Conservation (phyloP, 2,113 vertebrate genomes). For the Corydoras sp. region DNA sequence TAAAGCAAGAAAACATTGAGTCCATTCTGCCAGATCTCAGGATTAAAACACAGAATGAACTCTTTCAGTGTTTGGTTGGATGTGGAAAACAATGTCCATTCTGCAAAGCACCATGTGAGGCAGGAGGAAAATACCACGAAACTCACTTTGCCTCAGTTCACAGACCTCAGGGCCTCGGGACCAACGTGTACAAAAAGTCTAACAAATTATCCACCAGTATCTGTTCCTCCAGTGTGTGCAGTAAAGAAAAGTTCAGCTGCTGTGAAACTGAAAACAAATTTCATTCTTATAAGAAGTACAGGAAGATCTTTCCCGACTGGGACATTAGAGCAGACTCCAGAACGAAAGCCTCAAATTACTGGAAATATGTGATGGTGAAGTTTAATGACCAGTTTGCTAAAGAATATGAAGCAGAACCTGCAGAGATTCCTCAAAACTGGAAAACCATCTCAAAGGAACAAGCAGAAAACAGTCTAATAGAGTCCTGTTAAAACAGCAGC, state of each 20-base stretch:
- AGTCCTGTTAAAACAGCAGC: too few relatives aligned
- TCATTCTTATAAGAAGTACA: conserved; percentile 50
- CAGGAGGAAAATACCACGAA: too few relatives aligned
- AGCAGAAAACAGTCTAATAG: background rate
- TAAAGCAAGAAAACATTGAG: background rate
- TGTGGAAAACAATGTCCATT: too few relatives aligned
- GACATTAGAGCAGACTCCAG: conserved; percentile 52
- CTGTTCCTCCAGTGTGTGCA: conserved; percentile 46
- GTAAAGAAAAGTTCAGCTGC: accelerated
- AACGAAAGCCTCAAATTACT: conserved; percentile 54
- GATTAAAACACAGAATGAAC: too few relatives aligned
- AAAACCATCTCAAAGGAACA: conserved; percentile 7
- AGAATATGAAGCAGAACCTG: too few relatives aligned
- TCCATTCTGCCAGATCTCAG: conserved; percentile 51
- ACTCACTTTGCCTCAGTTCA: too few relatives aligned
- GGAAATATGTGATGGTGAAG: conserved; percentile 52
- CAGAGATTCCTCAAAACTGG: conserved; percentile 48
- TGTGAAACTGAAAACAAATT: accelerated
- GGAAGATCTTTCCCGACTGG: conserved; percentile 53
- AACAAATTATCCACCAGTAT: background rate
- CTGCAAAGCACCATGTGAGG: too few relatives aligned
- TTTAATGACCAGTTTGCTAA: too few relatives aligned
- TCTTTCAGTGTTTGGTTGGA: too few relatives aligned
- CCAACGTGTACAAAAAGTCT: accelerated
- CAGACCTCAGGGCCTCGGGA: too few relatives aligned